Conservation (phyloP, 2,113 vertebrate genomes). For the Euleptes europaea region DNA sequence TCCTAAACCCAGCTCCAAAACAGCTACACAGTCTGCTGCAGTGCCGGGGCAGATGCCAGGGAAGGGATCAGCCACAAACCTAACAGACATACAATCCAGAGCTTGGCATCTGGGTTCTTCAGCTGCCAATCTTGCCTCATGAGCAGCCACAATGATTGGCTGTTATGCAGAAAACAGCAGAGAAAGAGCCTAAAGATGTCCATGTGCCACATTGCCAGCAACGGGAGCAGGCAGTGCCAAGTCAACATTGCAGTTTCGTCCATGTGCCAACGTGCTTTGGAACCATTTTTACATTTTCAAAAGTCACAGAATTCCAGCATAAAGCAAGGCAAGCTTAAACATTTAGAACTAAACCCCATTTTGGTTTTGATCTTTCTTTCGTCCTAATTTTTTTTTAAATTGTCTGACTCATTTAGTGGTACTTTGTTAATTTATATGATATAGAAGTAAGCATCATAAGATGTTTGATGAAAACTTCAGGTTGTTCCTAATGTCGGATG, state of each 20-base stretch:
- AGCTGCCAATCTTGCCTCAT: constrained; percentile 83
- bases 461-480: not conserved
- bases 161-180: constrained; percentile 80
- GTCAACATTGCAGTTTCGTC: constrained; percentile 73
- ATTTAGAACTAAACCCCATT: constrained; percentile 54
- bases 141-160: constrained; percentile 84
- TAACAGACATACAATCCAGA: constrained; percentile 84
- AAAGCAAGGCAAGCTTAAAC: constrained; percentile 72
- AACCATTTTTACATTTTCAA: constrained; percentile 76
- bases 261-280: constrained; percentile 80
- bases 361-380: constrained; percentile 19
- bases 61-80: constrained; percentile 79
- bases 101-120: constrained; percentile 86
- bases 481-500: not conserved
- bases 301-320: constrained; percentile 82
- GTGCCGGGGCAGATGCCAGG: constrained; percentile 83
- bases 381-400: constrained; percentile 47
- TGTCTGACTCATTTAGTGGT: constrained; percentile 12
- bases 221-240: constrained; percentile 75
- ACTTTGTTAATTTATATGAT: not conserved
- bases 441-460: not conserved
- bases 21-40: constrained; percentile 78
- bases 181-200: constrained; percentile 83
- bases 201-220: constrained; percentile 79
- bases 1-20: constrained; percentile 79